Base-by-base conservation (phyloP, 2,113 vertebrate species). In the Solea senegalensis region DNA sequence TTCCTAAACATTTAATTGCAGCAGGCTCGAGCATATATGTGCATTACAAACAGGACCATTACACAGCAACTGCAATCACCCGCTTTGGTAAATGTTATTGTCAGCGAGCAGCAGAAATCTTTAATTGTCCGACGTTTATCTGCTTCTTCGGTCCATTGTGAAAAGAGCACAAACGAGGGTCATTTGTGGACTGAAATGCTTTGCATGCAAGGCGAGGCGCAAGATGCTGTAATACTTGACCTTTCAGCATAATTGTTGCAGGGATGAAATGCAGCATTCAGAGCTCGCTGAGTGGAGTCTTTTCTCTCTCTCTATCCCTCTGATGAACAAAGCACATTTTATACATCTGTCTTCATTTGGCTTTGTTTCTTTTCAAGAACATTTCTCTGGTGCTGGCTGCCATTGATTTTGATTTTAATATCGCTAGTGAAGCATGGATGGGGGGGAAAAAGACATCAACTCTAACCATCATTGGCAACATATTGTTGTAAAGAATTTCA, bases 161-260 rank as follows among this genome's bases (percentile, higher is more conserved):
- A 92, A 91, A 95, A 94, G 93, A 96, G 94, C 94, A 94, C 94
- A 95, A 92, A 94, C 93, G 95, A 96, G 96, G 96, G 96, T 98
- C 95, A 98, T 97, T 98, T 97, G 95, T 94, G 94, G 95, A 94
- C 94, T 94, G 95, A 95, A 98, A 97, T 97, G 96, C 96, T 99
- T 97, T 96, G 95, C 96, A 97, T 98, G 96, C 97, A 96, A 95
- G 96, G 94, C 95, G 93, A 94, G 96, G 96, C 95, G 95, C 95
- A 97, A 96, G 96, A 98, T 96, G 96, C 96, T 95, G 95, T 96
- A 97, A 97, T 97, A 98, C 97, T 99, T 99, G 97, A 99, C 97
- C 97, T 98, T 97, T 97, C 94, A 95, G 95, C 93, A 95, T 97
- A 97, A 98, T 98, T 96, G 97, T 97, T 94, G 95, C 95, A 96